These are phyloP conservation scores for Sminthurides bifidus DNA, from an alignment of 1,140 invertebrate genomes.

Conservation along the genomic window DNA sequence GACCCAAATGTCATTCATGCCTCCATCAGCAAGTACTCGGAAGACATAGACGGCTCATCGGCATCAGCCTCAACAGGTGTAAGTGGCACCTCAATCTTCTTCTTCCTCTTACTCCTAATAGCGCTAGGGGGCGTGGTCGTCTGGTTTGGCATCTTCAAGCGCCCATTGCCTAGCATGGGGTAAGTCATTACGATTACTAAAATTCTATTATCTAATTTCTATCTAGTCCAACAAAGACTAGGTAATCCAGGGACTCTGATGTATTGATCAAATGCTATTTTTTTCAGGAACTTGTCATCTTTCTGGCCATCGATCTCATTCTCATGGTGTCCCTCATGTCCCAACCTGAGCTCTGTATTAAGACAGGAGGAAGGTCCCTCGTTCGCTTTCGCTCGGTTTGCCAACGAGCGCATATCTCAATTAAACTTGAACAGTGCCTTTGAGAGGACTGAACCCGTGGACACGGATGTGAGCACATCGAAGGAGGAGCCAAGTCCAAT, in stretches of 20 bases:
- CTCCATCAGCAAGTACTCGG: slow-evolving; percentile 14
- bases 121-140: slow-evolving; percentile 10
- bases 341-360: background rate
- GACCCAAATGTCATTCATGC: slow-evolving; percentile 16
- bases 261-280: background rate
- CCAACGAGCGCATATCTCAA: slow-evolving; percentile 25
- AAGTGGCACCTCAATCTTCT: slow-evolving; percentile 13
- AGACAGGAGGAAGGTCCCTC: slow-evolving; percentile 2
- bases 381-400: slow-evolving; percentile 28
- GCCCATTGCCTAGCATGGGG: background rate
- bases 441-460: slow-evolving; percentile 22
- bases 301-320: background rate
- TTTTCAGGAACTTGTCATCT: background rate
- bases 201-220: background rate
- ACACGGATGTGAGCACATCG: slow-evolving; percentile 4
- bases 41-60: background rate
- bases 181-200: background rate
- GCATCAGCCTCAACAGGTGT: slow-evolving; percentile 6
- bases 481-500: slow-evolving; percentile 6
- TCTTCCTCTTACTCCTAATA: slow-evolving; percentile 18
- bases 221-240: background rate
- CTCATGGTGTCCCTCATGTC: background rate
- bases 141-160: background rate
- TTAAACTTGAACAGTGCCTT: slow-evolving; percentile 19
- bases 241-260: background rate